These are phyloP conservation scores for Catajapyx aquilonaris DNA, from an alignment of 1,140 invertebrate genomes.

Conservation along the genomic window DNA sequence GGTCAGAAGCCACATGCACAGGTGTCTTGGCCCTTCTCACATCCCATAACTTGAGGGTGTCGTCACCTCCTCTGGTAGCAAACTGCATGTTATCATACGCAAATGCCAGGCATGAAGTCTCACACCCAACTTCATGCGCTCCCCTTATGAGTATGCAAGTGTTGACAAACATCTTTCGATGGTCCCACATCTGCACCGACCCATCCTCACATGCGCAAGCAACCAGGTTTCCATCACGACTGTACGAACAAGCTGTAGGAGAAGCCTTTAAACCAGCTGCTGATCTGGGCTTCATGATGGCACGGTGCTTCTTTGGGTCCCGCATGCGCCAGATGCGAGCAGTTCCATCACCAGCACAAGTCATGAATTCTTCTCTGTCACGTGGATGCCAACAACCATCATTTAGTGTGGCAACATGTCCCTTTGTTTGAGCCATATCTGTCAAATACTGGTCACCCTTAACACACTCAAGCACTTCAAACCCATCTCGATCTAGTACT, in stretches of 20 bases:
- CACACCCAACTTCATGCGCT: slow-evolving; percentile 59
- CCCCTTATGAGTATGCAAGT: slow-evolving; percentile 50
- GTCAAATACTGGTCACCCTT: slow-evolving; percentile 93
- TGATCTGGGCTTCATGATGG: slow-evolving; percentile 73
- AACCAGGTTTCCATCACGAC: slow-evolving; percentile 68
- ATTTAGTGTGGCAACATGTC: slow-evolving; percentile 81
- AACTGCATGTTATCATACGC: slow-evolving; percentile 69
- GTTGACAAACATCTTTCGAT: slow-evolving; percentile 48
- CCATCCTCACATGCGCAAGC: slow-evolving; percentile 86
- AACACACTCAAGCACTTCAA: slow-evolving; percentile 83
- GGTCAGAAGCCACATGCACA: slow-evolving; percentile 37
- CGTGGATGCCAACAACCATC: slow-evolving; percentile 86
- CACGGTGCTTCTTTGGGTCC: slow-evolving; percentile 60
- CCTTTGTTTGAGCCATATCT: slow-evolving; percentile 86
- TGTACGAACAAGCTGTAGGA: slow-evolving; percentile 66
- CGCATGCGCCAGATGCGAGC: slow-evolving; percentile 65
- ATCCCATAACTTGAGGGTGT: slow-evolving; percentile 91
- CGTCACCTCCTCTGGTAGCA: slow-evolving; percentile 69
- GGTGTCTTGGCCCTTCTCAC: slow-evolving; percentile 61
- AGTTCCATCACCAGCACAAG: slow-evolving; percentile 64
- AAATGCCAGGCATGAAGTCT: slow-evolving; percentile 67
- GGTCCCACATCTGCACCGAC: slow-evolving; percentile 95
- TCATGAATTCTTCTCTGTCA: slow-evolving; percentile 79
- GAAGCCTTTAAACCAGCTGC: slow-evolving; percentile 71
- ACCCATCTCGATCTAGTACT: slow-evolving; percentile 86